Base-by-base conservation (phyloP, 1,140 invertebrate species). In the Chrysomallon squamiferum region DNA sequence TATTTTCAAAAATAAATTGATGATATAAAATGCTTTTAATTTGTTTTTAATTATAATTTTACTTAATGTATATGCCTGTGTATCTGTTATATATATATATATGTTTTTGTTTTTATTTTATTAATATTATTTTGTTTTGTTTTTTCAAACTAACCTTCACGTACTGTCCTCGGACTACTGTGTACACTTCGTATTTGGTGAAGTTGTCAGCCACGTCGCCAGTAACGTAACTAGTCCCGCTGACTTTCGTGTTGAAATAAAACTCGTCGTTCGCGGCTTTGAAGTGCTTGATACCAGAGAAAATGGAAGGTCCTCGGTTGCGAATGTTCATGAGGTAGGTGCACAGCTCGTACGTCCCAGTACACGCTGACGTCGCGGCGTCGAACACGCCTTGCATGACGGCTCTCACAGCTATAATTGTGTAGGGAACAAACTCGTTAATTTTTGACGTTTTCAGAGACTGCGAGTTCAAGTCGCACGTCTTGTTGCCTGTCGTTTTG, bases 371-470 rank as follows among this genome's bases (percentile, higher is more conserved):
- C n/a, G 25, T 30, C 2, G 70, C 67, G 32, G 71, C 73, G 0
- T 29, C 30, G 25, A 71, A 66, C 0, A 78, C 38, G 4, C 74
- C 79, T 18, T 66, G 29, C 11, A 79, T 68, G n/a, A 77, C 68
- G 6, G 78, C 71, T 9, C 73, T 62, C 0, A 80, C 72, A 2
- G 79, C 76, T 30, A 74, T 69, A 1, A 81, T 70, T 5, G 71
- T 75, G 47, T 69, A 79, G 2, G 77, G 74, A 3, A 73, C 70
- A 45, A 65, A 71, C 13, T 56, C 63, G 45, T 73, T 68, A 45
- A 49, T 18, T 11, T 56, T 57, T 38, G 35, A 7, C 9, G 68
- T 57, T 13, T 43, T 50, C 6, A 72, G 27, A 15, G 58, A 62
- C 30, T 72, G 38, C 11, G 35, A 59, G 25, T 59, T 15, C 25